Evolutionary conservation across 2,888 invertebrate genomes (phyloP), one percentile per base, ranked within the genome.

Genomic region (Eilema sororculum): DNA sequence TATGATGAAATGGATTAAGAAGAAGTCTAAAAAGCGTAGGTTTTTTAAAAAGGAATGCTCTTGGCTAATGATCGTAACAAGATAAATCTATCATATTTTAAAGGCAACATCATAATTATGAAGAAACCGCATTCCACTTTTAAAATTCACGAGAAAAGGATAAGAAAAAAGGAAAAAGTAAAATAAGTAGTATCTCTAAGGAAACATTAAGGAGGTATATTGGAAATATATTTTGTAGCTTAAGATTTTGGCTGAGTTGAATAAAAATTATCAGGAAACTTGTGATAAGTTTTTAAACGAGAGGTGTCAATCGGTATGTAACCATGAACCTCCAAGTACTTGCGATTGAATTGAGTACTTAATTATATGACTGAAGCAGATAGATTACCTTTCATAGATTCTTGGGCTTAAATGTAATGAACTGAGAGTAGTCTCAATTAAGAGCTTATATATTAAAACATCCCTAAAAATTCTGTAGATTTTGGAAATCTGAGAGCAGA

Each of bases 291-390:
- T 64, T 68, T 41, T 30, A 63, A 61, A 41, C 30, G 41, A 65
- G 56, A 65, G 52, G 64, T 37, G n/a, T 67, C 62, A 28, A 28
- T 2, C 5, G 5, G 28, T 28, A 28, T 4, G 28, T 28, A n/a
- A n/a, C n/a, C n/a, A n/a, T n/a, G n/a, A n/a, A n/a, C n/a, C n/a
- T n/a, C n/a, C n/a, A n/a, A 70, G 71, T 22, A 68, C 67, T 75
- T 74, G 67, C 66, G 70, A 74, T 61, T 67, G 28, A 69, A 65
- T 74, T 73, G 80, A 72, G 74, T 65, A 68, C 74, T 75, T 74
- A 74, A 82, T 78, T 80, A 77, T 63, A 63, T 69, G 66, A 61
- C 68, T 37, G 37, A 57, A 37, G n/a, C n/a, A n/a, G n/a, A n/a
- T n/a, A n/a, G n/a, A n/a, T n/a, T n/a, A n/a, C n/a, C n/a, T n/a